phyloP scores from a whole-genome alignment of 2,113 vertebrate genomes.

The Alaudala cheleensis region DNA sequence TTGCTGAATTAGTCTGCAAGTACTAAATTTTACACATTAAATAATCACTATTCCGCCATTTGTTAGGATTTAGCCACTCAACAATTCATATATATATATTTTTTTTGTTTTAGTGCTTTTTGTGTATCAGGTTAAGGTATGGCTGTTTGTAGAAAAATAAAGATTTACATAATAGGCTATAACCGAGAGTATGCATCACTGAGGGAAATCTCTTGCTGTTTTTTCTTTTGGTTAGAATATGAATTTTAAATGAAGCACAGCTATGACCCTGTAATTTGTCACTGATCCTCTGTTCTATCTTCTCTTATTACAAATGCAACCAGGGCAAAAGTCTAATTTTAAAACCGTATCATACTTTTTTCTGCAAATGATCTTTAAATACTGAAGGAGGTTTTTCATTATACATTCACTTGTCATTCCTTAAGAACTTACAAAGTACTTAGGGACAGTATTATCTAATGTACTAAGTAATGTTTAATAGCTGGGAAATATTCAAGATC shows the following conservation, averaged over 20 bases:
- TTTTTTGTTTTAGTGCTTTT: neutral
- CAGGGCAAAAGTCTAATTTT: neutral
- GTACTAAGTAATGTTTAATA: neutral
- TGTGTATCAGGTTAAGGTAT: neutral
- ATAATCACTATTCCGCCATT: neutral
- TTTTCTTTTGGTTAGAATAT: neutral
- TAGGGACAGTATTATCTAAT: neutral
- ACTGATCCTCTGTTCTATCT: neutral
- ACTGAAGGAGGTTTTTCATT: neutral
- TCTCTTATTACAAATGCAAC: neutral
- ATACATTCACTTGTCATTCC: neutral
- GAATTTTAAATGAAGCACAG: neutral
- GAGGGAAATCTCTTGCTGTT: neutral
- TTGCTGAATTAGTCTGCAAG: neutral
- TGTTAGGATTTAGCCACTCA: neutral
- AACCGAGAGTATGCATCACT: fast-evolving
- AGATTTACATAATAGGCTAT: neutral
- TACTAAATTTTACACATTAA: neutral
- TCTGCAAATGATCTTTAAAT: neutral
- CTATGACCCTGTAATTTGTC: neutral
- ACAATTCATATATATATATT: neutral
- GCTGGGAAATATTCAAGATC: neutral
- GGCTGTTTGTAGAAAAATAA: neutral
- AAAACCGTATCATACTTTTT: neutral
- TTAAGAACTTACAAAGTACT: neutral